These are phyloP conservation scores for Acholoe squamosa DNA, from an alignment of 2,888 invertebrate species.

Conservation along the genomic window DNA sequence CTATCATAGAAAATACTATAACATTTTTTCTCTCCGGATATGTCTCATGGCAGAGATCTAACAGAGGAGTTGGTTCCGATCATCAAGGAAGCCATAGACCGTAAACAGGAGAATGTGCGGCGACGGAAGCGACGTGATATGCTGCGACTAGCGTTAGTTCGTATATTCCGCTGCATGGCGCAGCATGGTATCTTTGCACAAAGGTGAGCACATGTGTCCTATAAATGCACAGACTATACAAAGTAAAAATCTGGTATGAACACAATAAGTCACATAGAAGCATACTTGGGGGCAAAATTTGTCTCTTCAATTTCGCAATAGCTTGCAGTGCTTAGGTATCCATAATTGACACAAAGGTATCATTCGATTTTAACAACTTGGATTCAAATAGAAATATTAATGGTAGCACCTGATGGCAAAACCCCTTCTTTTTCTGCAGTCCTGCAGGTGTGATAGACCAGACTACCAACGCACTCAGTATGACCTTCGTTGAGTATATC, in stretches of 20 bases:
- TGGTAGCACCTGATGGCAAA: too few relatives aligned
- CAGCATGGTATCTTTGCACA: conserved; percentile 85
- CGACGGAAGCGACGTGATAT: conserved; percentile 95
- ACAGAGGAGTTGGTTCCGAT: conserved; percentile 96
- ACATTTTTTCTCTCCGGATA: too few relatives aligned
- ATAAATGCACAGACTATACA: not conserved
- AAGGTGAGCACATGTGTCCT: too few relatives aligned
- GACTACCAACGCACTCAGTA: conserved; percentile 92
- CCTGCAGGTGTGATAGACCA: conserved; percentile 91
- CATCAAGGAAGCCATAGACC: conserved; percentile 97
- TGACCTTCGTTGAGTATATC: conserved; percentile 95
- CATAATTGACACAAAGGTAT: too few relatives aligned
- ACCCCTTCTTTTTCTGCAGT: conserved; percentile 85
- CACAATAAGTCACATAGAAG: too few relatives aligned
- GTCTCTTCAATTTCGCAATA: too few relatives aligned
- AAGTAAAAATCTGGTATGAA: too few relatives aligned
- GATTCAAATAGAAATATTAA: too few relatives aligned
- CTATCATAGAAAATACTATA: too few relatives aligned
- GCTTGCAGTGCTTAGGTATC: too few relatives aligned
- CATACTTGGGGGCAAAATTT: too few relatives aligned
- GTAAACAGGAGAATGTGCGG: conserved; percentile 98
- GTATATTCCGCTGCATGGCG: conserved; percentile 94
- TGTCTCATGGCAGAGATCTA: conserved; percentile 88
- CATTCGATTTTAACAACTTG: too few relatives aligned
- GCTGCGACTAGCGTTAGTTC: conserved; percentile 93